Evolutionary conservation across 2,113 vertebrate genomes (phyloP), one percentile per base, ranked within the genome.

Genomic region (Antechinus stuartii): DNA sequence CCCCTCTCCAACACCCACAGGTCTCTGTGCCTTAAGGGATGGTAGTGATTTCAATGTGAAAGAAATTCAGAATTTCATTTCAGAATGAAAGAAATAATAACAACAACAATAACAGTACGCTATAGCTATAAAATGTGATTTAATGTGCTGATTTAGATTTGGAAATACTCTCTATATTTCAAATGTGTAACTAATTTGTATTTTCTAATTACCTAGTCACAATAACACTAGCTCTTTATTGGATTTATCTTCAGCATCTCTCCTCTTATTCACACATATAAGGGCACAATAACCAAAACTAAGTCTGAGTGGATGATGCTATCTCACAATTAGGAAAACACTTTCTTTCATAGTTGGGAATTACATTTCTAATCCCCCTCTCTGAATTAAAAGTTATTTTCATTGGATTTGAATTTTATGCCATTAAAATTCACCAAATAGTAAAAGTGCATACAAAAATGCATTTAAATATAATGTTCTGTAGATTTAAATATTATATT

Each of bases 71-170:
- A 47, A 47, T 47, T 47, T 47, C 47, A 47, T 47, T 92, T 46
- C 47, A 93, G 24, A 68, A 76, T 12, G 6, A 93, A 95, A 35
- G 30, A 56, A 42, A 42, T 19, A 76, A 68, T 35, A 68, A n/a
- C 35, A 49, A 49, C 49, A 49, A 49, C 49, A 49, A 49, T 49
- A 49, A 49, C 49, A 76, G 25, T 14, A 22, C 95, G 46, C 3
- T 4, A 35, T 52, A 27, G 23, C 4, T 49, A 90, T 19, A 95
- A 76, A 76, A 90, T 93, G 84, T 93, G 27, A 54, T 92, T 95
- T 93, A 94, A 10, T 55, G 22, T 89, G 2, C 61, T 96, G 76
- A 94, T 93, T 97, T 92, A 68, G 24, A 92, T 89, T 91, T 90
- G 19, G 46, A n/a, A 25, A 50, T 92, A 92, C 54, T 76, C 68